These are phyloP conservation scores for Orchestes rusci DNA, from an alignment of 2,888 invertebrate species.

Conservation along the genomic window DNA sequence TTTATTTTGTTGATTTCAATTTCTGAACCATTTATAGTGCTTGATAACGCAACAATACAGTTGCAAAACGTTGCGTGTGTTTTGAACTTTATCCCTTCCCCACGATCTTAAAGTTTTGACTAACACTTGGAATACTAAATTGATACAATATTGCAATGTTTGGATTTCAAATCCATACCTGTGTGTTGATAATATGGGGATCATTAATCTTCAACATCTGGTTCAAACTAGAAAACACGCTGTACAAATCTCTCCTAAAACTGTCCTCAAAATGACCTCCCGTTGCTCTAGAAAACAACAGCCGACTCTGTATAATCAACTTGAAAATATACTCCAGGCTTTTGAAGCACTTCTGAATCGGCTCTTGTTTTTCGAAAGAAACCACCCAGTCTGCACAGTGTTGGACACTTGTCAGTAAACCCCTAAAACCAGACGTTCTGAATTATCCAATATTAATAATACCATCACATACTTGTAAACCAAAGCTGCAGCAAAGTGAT, in stretches of 20 bases:
- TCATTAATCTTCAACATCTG: constrained; percentile 66
- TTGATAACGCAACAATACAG: no score
- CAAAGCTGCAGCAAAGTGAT: constrained; percentile 89
- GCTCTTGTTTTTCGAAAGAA: constrained; percentile 80
- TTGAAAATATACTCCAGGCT: constrained; percentile 90
- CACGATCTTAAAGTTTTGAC: no score
- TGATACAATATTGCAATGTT: no score
- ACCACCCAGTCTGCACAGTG: constrained; percentile 84
- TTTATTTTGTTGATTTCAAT: no score
- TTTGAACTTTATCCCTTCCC: no score
- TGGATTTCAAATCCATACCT: constrained; percentile 50
- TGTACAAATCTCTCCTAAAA: constrained; percentile 73
- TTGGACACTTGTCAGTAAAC: constrained; percentile 80
- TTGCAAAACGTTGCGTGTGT: no score
- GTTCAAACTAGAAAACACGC: constrained; percentile 71
- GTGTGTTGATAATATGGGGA: constrained; percentile 70
- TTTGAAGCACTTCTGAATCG: constrained; percentile 82
- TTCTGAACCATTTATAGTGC: no score
- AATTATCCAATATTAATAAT: no score
- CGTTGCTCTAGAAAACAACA: constrained; percentile 77
- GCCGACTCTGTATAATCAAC: constrained; percentile 81
- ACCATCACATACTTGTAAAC: constrained; percentile 72
- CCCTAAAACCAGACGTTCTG: no score
- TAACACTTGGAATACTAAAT: no score
- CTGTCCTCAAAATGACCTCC: constrained; percentile 86